Base-by-base conservation (phyloP, 2,113 vertebrate genomes). In the Emydocephalus ijimae region DNA sequence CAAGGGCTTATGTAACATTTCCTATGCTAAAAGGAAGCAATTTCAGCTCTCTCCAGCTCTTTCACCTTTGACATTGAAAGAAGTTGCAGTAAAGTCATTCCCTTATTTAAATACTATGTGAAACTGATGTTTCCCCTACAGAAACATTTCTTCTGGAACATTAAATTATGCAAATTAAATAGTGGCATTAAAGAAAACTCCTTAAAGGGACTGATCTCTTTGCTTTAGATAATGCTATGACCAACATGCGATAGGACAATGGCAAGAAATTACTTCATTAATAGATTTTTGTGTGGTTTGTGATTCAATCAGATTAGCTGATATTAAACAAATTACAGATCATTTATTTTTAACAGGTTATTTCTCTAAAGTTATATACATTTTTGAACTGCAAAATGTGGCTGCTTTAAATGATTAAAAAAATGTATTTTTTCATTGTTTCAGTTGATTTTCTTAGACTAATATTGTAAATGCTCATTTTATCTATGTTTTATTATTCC, bases 141-240 rank as follows among this genome's bases (percentile, higher is more conserved):
- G 55, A 92, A 92, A 92, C 29, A 81, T 92, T 81, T 81, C 88
- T 56, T 26, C 2, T 54, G 92, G 55, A 61, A 52, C 55, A 61
- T 86, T 90, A 90, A 90, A 92, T 64, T 81, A 56, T 86, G 89
- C 92, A 92, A 87, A 92, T 90, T 92, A 92, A 90, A 89, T 57
- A 92, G 92, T 64, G 45, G 23, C 74, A 90, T 81, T 92, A 90
- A 92, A 90, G 55, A 90, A 92, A 81, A 81, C 74, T 92, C 55
- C 92, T 90, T 81, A 43, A 45, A 81, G 92, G 55, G 15, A 54
- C 56, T 2, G 45, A 54, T 29, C 29, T 90, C 74, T 86, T 90
- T 90, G 88, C 29, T 43, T 12, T 61, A 24, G 50, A 29, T 61
- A 29, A n/a, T 29, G 43, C 43, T 85, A 45, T 90, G 74, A 86